Conservation (phyloP, 2,113 vertebrate species). For the Callospermophilus lateralis region DNA sequence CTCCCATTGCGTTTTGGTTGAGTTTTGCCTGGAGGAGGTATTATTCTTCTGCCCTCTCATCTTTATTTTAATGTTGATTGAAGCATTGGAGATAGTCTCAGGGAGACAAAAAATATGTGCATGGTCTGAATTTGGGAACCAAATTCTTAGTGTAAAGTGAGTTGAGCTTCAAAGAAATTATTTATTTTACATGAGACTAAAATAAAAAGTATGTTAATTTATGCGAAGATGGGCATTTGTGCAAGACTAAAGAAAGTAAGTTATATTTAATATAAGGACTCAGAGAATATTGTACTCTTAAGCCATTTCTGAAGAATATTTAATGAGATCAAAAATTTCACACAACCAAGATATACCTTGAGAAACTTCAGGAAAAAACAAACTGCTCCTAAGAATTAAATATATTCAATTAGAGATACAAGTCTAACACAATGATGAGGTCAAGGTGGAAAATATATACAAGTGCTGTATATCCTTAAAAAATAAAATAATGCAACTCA, state of each 20-base stretch:
- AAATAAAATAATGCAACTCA: not conserved
- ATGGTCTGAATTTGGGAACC: not conserved
- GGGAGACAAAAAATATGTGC: not conserved
- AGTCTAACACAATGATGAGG: no score
- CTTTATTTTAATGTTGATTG: conserved; percentile 20
- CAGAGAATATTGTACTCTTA: not conserved
- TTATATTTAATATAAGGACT: not conserved
- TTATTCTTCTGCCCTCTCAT: conserved; percentile 19
- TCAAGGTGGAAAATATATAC: no score
- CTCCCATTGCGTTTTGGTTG: not conserved
- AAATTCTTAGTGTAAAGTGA: not conserved
- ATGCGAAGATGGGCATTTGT: not conserved
- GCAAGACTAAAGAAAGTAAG: not conserved
- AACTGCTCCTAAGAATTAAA: not conserved
- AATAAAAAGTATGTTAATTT: not conserved
- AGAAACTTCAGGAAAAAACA: not conserved
- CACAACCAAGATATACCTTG: not conserved
- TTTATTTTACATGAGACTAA: not conserved
- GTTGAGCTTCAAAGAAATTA: not conserved
- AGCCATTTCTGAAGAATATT: not conserved
- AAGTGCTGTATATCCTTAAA: not conserved
- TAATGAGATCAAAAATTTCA: not conserved
- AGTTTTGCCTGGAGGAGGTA: conserved; percentile 1
- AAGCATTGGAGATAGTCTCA: not conserved
- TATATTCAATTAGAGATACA: no score